Evolutionary conservation across 1,140 invertebrate species (phyloP).

Genomic region (Aphaenogaster ashmeadi): DNA sequence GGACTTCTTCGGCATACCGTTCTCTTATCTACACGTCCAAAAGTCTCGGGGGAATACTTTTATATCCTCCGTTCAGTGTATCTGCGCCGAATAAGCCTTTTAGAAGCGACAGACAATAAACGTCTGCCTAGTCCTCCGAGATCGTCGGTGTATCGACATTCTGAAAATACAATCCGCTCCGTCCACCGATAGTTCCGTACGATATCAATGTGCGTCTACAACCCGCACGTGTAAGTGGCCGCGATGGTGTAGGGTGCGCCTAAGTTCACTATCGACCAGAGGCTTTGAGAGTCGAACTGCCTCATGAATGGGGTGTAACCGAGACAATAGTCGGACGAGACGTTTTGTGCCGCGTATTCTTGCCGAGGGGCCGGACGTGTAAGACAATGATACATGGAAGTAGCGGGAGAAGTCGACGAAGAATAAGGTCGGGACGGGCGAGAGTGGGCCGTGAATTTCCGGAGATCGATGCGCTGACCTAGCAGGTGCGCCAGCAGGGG

Average conservation of each 20-base stretch:
- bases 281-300: conserved; percentile 47
- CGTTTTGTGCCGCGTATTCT: conserved; percentile 52
- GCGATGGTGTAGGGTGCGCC: neutral
- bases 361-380: conserved; percentile 44
- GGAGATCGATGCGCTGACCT: conserved; percentile 59
- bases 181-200: conserved; percentile 34
- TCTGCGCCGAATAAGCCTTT: conserved; percentile 46
- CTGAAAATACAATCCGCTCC: conserved; percentile 45
- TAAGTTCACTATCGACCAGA: conserved; percentile 50
- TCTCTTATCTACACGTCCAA: conserved; percentile 3
- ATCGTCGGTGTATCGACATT: conserved; percentile 53
- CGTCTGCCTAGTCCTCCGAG: conserved; percentile 25
- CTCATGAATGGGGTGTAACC: conserved; percentile 43
- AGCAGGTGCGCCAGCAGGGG: conserved; percentile 19
- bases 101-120: conserved; percentile 54
- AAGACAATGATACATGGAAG: conserved; percentile 50
- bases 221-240: neutral
- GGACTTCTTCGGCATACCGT: neutral
- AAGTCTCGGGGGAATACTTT: conserved; percentile 11
- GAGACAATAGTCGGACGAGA: conserved; percentile 54
- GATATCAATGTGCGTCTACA: conserved; percentile 37
- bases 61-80: conserved; percentile 30
- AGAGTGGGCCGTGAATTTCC: conserved; percentile 58
- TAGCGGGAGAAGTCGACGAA: conserved; percentile 17
- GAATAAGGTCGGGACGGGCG: conserved; percentile 23